Evolutionary conservation across 2,797 vertebrate genomes (phyloP).

Genomic region (Gephyroberyx darwinii): DNA sequence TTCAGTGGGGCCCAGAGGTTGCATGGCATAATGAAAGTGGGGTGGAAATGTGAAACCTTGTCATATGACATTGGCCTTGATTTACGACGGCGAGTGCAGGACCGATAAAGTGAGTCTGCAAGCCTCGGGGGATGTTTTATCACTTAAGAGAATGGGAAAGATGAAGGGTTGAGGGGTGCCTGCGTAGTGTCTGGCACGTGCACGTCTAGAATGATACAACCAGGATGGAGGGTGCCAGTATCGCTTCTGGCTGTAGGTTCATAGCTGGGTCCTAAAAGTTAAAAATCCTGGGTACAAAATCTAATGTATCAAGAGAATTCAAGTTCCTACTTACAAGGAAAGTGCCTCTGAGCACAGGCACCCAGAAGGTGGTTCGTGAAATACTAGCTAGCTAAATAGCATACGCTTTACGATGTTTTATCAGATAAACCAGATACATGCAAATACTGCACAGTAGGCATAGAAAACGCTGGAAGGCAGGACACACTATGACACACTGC

Average conservation of each 20-base stretch:
- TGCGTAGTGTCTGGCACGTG: slow-evolving; percentile 24
- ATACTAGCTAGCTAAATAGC: too few relatives aligned
- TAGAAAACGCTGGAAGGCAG: neutral
- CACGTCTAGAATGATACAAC: slow-evolving; percentile 9
- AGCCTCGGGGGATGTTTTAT: slow-evolving; percentile 48
- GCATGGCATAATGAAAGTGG: slow-evolving; percentile 58
- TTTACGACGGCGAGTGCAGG: slow-evolving; percentile 57
- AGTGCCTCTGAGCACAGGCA: neutral
- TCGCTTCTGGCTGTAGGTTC: slow-evolving; percentile 25
- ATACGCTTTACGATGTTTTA: neutral
- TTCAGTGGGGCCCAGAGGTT: slow-evolving; percentile 18
- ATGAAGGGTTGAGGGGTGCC: slow-evolving; percentile 12
- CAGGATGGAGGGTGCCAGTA: slow-evolving; percentile 9
- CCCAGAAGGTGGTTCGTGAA: neutral
- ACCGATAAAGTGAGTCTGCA: slow-evolving; percentile 54
- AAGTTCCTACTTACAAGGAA: neutral
- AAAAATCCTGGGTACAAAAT: slow-evolving; percentile 21
- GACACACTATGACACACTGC: neutral
- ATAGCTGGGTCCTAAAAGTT: slow-evolving; percentile 1
- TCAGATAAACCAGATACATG: neutral
- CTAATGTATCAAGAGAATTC: neutral
- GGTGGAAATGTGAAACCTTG: slow-evolving; percentile 59
- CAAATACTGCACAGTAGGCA: neutral
- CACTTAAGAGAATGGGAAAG: slow-evolving; percentile 34
- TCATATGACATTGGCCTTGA: slow-evolving; percentile 62